Conservation (phyloP, 1,140 invertebrate species). For the Diorhabda carinulata region DNA sequence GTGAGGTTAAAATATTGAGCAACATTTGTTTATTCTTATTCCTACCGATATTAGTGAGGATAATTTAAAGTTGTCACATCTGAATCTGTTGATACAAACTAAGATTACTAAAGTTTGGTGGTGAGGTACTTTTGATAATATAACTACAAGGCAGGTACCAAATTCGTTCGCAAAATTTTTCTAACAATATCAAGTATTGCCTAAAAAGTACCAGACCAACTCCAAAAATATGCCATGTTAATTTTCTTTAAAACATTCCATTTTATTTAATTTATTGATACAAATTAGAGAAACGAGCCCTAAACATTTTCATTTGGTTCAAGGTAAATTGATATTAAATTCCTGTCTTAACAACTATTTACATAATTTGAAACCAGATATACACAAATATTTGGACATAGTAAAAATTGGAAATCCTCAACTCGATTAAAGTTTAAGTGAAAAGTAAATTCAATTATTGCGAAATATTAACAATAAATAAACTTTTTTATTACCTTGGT, state of each 20-base stretch:
- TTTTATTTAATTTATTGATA: too few species aligned
- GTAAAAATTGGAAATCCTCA: not conserved
- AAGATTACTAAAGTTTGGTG: not conserved
- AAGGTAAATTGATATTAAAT: not conserved
- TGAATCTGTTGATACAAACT: constrained; percentile 1
- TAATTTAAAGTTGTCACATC: not conserved
- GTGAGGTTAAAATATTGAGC: too few species aligned
- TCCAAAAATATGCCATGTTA: not conserved
- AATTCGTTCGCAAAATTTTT: not conserved
- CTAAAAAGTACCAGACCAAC: not conserved
- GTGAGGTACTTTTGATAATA: not conserved
- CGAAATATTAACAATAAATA: constrained; percentile 1
- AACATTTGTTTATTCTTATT: too few species aligned
- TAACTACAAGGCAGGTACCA: not conserved
- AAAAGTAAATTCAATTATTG: not conserved
- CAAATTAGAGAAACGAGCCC: too few species aligned
- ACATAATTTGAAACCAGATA: not conserved
- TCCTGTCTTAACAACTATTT: not conserved
- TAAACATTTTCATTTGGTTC: not conserved
- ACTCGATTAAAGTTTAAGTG: not conserved
- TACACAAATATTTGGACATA: not conserved
- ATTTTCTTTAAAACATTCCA: too few species aligned
- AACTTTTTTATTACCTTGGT: not conserved
- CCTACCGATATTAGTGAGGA: too few species aligned
- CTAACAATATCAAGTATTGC: too few species aligned